A percentile compares a stretch with the other conserved stretches of the same genome.
Evolutionary conservation across 1,140 invertebrate genomes (phyloP).

Genomic region (Drosophila arizonae): DNA sequence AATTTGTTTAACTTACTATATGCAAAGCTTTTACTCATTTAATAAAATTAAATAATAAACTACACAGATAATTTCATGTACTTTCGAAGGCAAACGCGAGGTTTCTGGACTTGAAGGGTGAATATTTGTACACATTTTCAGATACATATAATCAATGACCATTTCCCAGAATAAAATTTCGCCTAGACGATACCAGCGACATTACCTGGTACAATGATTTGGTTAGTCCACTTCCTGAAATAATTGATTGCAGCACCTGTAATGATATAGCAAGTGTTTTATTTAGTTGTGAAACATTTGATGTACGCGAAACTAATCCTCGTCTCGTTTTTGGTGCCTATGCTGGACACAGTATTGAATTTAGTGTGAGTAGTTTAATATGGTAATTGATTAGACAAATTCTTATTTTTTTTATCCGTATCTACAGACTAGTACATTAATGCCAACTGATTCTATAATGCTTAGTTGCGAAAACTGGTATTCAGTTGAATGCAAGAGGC

Average conservation of each 20-base stretch:
- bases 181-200: conserved; percentile 86
- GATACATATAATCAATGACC: neutral
- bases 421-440: conserved; percentile 83
- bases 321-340: conserved; percentile 86
- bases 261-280: conserved; percentile 83
- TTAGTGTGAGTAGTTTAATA: conserved; percentile 83
- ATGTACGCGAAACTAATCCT: conserved; percentile 83
- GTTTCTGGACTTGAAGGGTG: conserved; percentile 74
- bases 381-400: neutral
- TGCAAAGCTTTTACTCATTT: neutral
- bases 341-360: conserved; percentile 87
- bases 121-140: conserved; percentile 5
- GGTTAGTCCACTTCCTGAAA: conserved; percentile 83
- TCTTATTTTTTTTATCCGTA: neutral
- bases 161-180: conserved; percentile 85
- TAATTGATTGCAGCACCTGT: conserved; percentile 79
- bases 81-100: conserved; percentile 71
- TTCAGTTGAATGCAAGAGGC: conserved; percentile 86
- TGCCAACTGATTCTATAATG: conserved; percentile 84
- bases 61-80: conserved; percentile 71
- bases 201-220: conserved; percentile 85
- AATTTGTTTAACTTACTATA: neutral
- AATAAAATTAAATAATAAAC: neutral
- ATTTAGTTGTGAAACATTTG: conserved; percentile 88
- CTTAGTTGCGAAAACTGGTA: conserved; percentile 87